Evolutionary conservation across 2,888 invertebrate species (phyloP).

Genomic region (Ormyrus thymus): DNA sequence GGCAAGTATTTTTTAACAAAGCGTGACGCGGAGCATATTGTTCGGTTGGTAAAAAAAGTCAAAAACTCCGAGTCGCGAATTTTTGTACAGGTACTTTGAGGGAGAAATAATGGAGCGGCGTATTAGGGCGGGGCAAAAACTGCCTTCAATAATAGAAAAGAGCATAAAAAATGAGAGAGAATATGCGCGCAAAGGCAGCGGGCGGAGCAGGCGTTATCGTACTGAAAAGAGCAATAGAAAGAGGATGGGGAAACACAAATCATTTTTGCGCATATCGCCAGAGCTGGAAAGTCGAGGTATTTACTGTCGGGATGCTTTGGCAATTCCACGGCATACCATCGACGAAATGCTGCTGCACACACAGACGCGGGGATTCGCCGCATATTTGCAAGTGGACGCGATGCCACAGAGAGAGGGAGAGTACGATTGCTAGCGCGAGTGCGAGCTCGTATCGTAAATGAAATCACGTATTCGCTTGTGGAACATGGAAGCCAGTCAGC

Average conservation of each 20-base stretch:
- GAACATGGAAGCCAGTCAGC: conserved; percentile 65
- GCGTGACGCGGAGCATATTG: too few relatives aligned
- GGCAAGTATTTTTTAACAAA: too few relatives aligned
- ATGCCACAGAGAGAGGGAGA: conserved; percentile 33
- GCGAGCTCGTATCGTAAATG: conserved; percentile 72
- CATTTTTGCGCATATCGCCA: conserved; percentile 39
- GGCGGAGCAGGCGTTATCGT: too few relatives aligned
- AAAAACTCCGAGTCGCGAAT: too few relatives aligned
- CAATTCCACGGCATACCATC: conserved; percentile 42
- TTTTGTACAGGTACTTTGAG: too few relatives aligned
- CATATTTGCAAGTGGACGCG: conserved; percentile 51
- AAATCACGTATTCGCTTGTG: conserved; percentile 72
- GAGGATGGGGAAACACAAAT: conserved; percentile 19
- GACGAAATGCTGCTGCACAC: conserved; percentile 8
- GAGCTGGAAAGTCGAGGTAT: conserved; percentile 42
- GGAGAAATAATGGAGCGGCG: too few relatives aligned
- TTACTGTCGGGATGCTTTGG: conserved; percentile 51
- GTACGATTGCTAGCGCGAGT: conserved; percentile 60
- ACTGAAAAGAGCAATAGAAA: conserved; percentile 6
- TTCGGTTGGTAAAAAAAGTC: too few relatives aligned
- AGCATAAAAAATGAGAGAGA: too few relatives aligned
- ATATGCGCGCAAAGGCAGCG: too few relatives aligned
- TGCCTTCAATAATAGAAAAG: too few relatives aligned
- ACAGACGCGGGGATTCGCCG: conserved; percentile 27
- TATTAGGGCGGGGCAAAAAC: too few relatives aligned